phyloP scores from a whole-genome alignment of 2,797 vertebrate species.

The Fistularia tabacaria region DNA sequence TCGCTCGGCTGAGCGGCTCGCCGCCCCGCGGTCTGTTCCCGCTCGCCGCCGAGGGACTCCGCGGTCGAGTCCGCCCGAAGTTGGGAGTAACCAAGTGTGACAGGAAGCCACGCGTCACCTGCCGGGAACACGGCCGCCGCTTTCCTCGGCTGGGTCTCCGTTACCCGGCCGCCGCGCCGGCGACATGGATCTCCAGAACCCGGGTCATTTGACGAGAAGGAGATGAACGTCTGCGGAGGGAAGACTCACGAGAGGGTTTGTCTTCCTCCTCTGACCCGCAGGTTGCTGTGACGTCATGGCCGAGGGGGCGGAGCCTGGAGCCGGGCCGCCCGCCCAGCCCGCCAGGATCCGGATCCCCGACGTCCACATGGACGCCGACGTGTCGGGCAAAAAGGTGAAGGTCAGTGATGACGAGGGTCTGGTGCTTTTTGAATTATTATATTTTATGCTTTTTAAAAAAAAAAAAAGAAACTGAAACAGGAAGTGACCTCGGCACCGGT shows the following conservation, averaged over 20 bases:
- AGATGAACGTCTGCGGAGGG: conserved; percentile 6
- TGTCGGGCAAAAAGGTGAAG: conserved; percentile 42
- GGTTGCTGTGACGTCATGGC: conserved; percentile 33
- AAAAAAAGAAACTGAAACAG: neutral
- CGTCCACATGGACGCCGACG: conserved; percentile 37
- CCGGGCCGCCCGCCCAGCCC: conserved; percentile 45
- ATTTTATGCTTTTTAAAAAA: neutral
- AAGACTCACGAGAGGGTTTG: too few relatives aligned
- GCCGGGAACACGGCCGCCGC: conserved; percentile 43
- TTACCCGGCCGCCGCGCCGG: conserved; percentile 15
- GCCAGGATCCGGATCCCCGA: conserved; percentile 39
- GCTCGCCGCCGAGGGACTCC: conserved; percentile 39
- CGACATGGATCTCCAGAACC: conserved; percentile 26
- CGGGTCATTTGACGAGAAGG: neutral
- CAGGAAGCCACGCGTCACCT: conserved; percentile 53
- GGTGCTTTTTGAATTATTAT: neutral
- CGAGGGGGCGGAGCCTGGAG: conserved; percentile 18
- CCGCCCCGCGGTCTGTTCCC: conserved; percentile 53
- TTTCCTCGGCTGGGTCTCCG: conserved; percentile 27
- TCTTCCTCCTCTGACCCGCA: conserved; percentile 11
- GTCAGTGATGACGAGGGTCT: conserved; percentile 22
- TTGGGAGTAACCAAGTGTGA: conserved; percentile 54
- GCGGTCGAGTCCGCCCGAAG: conserved; percentile 42
- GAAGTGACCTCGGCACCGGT: too few relatives aligned
- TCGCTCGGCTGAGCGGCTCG: conserved; percentile 36